Conservation (phyloP, 2,113 vertebrate species). For the Haliaeetus leucogaster region DNA sequence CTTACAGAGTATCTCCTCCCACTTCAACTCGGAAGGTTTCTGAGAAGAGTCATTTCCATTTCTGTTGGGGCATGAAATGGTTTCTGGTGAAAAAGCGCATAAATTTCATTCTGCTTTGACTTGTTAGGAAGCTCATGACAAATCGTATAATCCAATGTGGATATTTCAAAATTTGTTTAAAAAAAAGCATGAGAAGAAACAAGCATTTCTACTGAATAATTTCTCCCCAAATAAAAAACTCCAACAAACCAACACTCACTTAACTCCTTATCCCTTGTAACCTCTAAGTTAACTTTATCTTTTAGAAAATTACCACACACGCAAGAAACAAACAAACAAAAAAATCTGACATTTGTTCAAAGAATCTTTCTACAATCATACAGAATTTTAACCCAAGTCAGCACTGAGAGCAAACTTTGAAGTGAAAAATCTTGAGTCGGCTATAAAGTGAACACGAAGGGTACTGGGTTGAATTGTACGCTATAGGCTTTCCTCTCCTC, state of each 20-base stretch:
- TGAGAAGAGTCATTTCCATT: slow-evolving; percentile 49
- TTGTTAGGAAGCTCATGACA: slow-evolving; percentile 35
- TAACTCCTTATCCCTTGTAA: not conserved
- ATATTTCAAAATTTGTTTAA: slow-evolving; percentile 35
- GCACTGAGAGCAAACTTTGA: not conserved
- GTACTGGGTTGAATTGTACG: not conserved
- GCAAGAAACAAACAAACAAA: not conserved
- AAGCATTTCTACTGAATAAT: not conserved
- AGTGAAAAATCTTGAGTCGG: not conserved
- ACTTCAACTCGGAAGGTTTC: slow-evolving; percentile 6
- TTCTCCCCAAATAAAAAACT: not conserved
- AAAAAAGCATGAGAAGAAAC: not conserved
- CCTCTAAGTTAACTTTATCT: not conserved
- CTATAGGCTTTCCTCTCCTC: not conserved
- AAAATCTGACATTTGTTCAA: not conserved
- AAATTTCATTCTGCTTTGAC: slow-evolving; percentile 49
- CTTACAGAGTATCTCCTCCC: slow-evolving; percentile 41
- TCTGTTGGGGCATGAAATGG: slow-evolving; percentile 56
- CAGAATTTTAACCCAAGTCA: not conserved
- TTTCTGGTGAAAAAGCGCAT: slow-evolving; percentile 21
- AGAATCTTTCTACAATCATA: not conserved
- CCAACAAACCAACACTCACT: not conserved
- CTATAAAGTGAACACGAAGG: not conserved
- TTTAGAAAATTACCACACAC: not conserved
- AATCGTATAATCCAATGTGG: not conserved